Base-by-base conservation (phyloP, 2,797 vertebrate genomes). In the Phylloscopus collybita region DNA sequence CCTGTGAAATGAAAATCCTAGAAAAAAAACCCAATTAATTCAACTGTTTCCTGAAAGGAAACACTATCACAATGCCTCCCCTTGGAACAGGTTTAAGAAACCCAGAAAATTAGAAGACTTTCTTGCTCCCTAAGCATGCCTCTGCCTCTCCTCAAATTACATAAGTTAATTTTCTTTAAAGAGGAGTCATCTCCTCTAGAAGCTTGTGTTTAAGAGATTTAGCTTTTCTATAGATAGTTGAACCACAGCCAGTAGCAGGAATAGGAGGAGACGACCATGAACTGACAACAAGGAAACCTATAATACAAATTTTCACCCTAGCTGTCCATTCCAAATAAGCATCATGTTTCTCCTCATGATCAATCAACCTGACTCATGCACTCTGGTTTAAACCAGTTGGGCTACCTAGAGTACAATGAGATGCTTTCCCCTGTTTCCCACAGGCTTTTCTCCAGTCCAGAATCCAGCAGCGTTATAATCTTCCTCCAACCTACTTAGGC, bases 181-280 rank as follows among this genome's bases (percentile, higher is more conserved):
- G 66, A 88, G 44, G 36, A 86, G 60, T 84, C 79, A 88, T 85
- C 88, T 90, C 78, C 88, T 95, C 74, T 53, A 75, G 60, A 96
- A 94, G 53, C 29, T 34, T 88, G 40, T 93, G 90, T 93, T 96
- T 74, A 94, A 95, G 75, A 93, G 69, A 91, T 95, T 90, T 87
- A 87, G 71, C 54, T 93, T 88, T 92, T 79, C 78, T 80, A 29
- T 53, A 89, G 83, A 34, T 64, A 65, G 34, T 42, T 94, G 83
- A 94, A 81, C 29, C 59, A 70, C 21, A 70, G 86, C 80, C 93
- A 93, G 42, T 62, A 82, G 64, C 38, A 90, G 47, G 36, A 92
- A 82, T 1, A 84, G 29, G 23, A 49, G 36, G 26, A 86, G 47
- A 93, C 34, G 60, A 86, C 47, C 30, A 32, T 57, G 53, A 92